Conservation (phyloP, 2,113 vertebrate genomes). For the Coturnix japonica region DNA sequence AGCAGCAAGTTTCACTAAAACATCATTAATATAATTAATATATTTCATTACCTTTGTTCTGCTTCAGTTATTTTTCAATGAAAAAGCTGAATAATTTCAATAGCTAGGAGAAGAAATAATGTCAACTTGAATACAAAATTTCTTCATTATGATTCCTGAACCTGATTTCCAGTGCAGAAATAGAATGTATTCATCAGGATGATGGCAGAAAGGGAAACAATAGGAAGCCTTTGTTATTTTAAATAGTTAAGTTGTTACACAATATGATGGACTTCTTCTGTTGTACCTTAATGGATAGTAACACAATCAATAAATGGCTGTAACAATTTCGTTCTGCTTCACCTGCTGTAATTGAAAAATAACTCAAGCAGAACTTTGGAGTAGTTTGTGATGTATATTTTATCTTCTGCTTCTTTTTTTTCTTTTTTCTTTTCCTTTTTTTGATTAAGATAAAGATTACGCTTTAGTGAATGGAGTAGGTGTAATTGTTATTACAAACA, state of each 20-base stretch:
- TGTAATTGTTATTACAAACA: constrained; percentile 73
- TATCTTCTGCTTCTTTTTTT: not conserved
- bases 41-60: constrained; percentile 81
- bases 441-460: constrained; percentile 81
- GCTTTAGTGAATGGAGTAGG: constrained; percentile 59
- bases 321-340: constrained; percentile 91
- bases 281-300: constrained; percentile 87
- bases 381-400: constrained; percentile 72
- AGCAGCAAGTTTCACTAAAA: constrained; percentile 76
- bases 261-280: constrained; percentile 87
- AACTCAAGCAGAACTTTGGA: constrained; percentile 89
- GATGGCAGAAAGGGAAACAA: constrained; percentile 77
- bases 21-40: constrained; percentile 84
- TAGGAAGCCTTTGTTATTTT: constrained; percentile 85
- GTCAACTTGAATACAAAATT: constrained; percentile 52
- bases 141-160: constrained; percentile 69
- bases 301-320: constrained; percentile 90
- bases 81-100: constrained; percentile 64
- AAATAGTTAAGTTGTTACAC: constrained; percentile 87
- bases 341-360: constrained; percentile 93
- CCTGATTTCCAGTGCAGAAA: constrained; percentile 60
- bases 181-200: constrained; percentile 57
- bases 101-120: constrained; percentile 64
- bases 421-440: constrained; percentile 64
- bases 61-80: constrained; percentile 71